Evolutionary conservation across 2,888 invertebrate species (phyloP).

Genomic region (Oscheius sp.): DNA sequence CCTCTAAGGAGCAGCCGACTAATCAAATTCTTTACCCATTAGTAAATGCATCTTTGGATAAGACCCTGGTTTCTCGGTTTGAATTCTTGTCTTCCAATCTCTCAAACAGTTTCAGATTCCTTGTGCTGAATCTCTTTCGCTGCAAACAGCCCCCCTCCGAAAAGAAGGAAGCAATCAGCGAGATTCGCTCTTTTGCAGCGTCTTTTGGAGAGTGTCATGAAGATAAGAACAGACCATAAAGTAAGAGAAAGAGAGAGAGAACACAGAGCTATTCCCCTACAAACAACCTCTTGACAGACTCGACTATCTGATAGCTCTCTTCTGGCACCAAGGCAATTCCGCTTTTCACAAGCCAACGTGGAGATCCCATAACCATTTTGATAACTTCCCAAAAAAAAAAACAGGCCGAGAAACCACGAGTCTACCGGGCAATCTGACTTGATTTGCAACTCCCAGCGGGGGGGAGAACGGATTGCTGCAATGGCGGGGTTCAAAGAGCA

Average conservation of each 20-base stretch:
- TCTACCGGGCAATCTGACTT: constrained; percentile 8
- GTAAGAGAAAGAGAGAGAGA: constrained; percentile 4
- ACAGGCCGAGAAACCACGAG: constrained; percentile 11
- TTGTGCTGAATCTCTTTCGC: neutral
- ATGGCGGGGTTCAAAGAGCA: constrained; percentile 1
- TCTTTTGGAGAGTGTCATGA: constrained; percentile 20
- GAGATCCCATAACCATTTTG: no score
- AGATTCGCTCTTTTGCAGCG: constrained; percentile 8
- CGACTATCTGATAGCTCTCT: no score
- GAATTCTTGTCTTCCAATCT: no score
- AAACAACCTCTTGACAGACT: no score
- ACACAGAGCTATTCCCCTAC: no score
- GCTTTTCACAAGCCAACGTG: no score
- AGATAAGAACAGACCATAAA: constrained; percentile 28
- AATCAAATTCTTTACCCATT: no score
- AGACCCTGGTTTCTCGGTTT: no score
- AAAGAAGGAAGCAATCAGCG: constrained; percentile 21
- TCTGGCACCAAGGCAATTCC: no score
- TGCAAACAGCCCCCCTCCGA: constrained; percentile 9
- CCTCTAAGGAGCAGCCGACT: no score
- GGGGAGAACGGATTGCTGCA: constrained; percentile 1
- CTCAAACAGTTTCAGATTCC: no score
- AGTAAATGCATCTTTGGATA: no score
- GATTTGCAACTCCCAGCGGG: constrained; percentile 23
- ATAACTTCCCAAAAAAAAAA: neutral